Evolutionary conservation across 2,113 vertebrate species (phyloP), one percentile per base, ranked within the genome.

Genomic region (Gasterosteus nipponicus): DNA sequence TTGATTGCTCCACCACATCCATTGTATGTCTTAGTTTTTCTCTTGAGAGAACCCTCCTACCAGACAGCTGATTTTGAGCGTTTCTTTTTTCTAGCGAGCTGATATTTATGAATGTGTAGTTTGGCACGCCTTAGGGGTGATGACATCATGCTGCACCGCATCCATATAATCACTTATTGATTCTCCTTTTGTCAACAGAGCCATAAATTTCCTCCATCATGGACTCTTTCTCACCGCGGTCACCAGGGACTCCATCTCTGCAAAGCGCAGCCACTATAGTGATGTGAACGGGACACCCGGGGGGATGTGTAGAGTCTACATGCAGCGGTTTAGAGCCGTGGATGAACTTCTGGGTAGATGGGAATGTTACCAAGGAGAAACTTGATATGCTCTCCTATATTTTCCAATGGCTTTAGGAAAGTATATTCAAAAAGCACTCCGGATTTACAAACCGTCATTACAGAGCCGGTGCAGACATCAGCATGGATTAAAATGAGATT

Each of bases 101-200:
- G 56, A 26, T 79, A 64, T 74, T 64, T 73, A 69, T 82, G 68
- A 87, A 75, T 77, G 44, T 0, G 2, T 54, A 22, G 57, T 22
- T 29, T 83, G 67, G 63, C 66, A 54, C 75, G 69, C 49, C 66
- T 67, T 1, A 33, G 67, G 38, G 67, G 78, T 74, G 86, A 91
- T 86, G 91, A 84, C 69, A 87, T 84, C 80, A 61, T 44, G 47
- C 77, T 31, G 77, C 5, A 19, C 61, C 53, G 5, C 74, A 81
- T 83, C 66, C 86, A 86, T 77, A 83, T 87, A 91, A 90, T 88
- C 83, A 41, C 56, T 72, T 81, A 91, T 90, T 87, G 87, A 90
- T 91, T 88, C 26, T 65, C 68, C 77, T 80, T 82, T 85, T 89
- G 81, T 86, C 81, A 85, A 81, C 78, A 70, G 69, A 80, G 83